Percentiles rank a stretch among this genome's conserved stretches.
Conservation (phyloP, 2,113 vertebrate genomes). For the Prinia subflava region DNA sequence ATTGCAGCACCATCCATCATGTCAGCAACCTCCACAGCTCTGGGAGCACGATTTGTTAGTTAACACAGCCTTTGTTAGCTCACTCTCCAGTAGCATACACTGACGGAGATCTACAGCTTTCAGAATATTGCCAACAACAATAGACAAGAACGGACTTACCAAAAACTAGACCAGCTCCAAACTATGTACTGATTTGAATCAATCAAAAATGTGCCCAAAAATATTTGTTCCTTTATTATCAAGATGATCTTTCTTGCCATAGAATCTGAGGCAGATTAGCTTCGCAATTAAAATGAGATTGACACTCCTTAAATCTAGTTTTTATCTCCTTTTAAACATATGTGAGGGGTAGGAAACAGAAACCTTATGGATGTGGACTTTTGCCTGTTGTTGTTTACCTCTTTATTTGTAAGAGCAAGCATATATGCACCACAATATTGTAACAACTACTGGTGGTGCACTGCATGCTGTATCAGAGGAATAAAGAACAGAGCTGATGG, state of each 20-base stretch:
- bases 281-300: not conserved
- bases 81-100: not conserved
- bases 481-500: slow-evolving; percentile 5
- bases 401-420: not conserved
- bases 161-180: not conserved
- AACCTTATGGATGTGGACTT: not conserved
- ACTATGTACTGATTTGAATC: not conserved
- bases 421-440: not conserved
- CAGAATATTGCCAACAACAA: not conserved
- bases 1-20: slow-evolving; percentile 29
- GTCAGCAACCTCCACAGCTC: slow-evolving; percentile 6
- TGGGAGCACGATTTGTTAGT: slow-evolving; percentile 2
- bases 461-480: not conserved
- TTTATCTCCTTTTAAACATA: not conserved
- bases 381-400: not conserved
- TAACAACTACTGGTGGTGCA: not conserved
- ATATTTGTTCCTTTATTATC: not conserved
- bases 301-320: not conserved
- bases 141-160: not conserved
- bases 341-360: not conserved
- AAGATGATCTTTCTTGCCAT: not conserved
- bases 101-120: not conserved
- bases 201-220: not conserved
- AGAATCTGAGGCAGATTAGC: not conserved
- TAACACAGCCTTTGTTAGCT: slow-evolving; percentile 11